A percentile compares a stretch with the other conserved stretches of the same genome.
Evolutionary conservation across 2,113 vertebrate species (phyloP).

Genomic region (Oryzias javanicus): DNA sequence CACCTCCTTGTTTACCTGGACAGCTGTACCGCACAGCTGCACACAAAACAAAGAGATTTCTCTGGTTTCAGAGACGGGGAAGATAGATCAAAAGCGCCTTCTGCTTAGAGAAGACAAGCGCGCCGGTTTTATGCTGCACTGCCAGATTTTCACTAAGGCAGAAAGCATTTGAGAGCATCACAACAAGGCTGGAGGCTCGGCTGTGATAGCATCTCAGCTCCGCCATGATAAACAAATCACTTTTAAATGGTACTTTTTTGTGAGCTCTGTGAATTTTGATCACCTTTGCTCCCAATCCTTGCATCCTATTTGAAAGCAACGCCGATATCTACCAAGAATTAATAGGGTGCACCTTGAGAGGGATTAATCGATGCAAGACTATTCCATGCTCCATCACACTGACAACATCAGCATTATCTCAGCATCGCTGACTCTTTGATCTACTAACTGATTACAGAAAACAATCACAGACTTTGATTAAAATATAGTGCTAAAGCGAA

Average conservation of each 20-base stretch:
- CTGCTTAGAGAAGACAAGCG: conserved; percentile 59
- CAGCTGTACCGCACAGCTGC: conserved; percentile 40
- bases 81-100: conserved; percentile 67
- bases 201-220: conserved; percentile 42
- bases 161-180: conserved; percentile 47
- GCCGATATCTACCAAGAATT: conserved; percentile 47
- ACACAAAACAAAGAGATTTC: conserved; percentile 54
- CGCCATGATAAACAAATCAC: conserved; percentile 48
- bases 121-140: conserved; percentile 50
- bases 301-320: conserved; percentile 26
- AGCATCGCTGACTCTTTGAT: conserved; percentile 54
- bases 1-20: conserved; percentile 58
- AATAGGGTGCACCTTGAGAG: conserved; percentile 33
- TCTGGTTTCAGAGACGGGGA: conserved; percentile 51
- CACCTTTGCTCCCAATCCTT: conserved; percentile 16
- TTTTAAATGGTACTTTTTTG: conserved; percentile 45
- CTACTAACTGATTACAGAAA: conserved; percentile 44
- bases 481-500: conserved; percentile 59
- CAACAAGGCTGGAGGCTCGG: conserved; percentile 30
- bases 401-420: conserved; percentile 47
- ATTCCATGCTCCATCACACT: conserved; percentile 39
- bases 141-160: conserved; percentile 49
- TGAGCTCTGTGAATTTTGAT: conserved; percentile 44
- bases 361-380: conserved; percentile 48
- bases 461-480: conserved; percentile 62